Evolutionary conservation across 64 coral and sea anemone genomes (phyloP), one percentile per base, ranked within the genome.

Genomic region (Montipora capricornis): DNA sequence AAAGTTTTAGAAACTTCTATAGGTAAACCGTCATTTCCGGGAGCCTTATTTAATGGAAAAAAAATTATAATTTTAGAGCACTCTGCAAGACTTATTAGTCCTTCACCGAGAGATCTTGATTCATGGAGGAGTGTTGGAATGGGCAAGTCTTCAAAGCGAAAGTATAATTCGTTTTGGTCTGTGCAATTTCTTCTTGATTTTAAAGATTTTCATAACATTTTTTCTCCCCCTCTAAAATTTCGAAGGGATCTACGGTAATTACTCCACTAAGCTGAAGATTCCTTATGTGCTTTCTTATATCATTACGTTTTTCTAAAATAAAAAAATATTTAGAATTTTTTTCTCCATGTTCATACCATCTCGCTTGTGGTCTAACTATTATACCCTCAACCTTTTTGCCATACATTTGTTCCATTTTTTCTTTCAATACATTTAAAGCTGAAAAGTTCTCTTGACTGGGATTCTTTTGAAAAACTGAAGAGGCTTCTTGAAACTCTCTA

Each of bases 281-380:
- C 14, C 84, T 10, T 29, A 87, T 49, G 49, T 87, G 84, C 4
- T 66, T 87, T 19, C 68, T 74, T 29, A 47, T 22, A 22, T 87
- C 44, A 45, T 70, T 44, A 70, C 84, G 11, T 48, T 51, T 89
- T 77, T 89, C 87, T 76, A 89, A 76, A 26, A 50, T 75, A 48
- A 77, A 14, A 59, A 89, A 77, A 89, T 89, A 76, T 77, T 89
- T 89, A 49, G 19, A 55, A 46, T 44, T 87, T 44, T 44, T 88
- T 51, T 88, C 85, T 6, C 85, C 69, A 57, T 88, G 37, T 47
- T 88, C 85, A 17, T 73, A 19, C 85, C 85, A 88, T 4, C 44
- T 22, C 1, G 50, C 68, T 20, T 20, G 37, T 5, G 85, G 52
- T 48, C 85, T 57, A 6, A 88, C 47, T 8, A 88, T 88, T 51